phyloP scores from a whole-genome alignment of 2,797 vertebrate species.

The Lutjanus campechanus region DNA sequence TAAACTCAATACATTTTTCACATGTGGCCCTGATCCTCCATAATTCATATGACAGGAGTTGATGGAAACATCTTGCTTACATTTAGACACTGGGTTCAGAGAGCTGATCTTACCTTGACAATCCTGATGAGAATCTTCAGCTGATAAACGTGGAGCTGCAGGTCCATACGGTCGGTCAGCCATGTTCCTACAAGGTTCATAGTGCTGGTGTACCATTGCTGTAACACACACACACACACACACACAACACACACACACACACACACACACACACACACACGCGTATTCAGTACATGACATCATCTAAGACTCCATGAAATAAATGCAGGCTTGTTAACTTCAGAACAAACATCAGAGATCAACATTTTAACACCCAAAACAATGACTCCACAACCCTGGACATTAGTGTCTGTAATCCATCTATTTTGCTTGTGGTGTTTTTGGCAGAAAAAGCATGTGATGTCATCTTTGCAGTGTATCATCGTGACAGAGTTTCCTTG shows the following conservation, averaged over 20 bases:
- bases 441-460: slow-evolving; percentile 21
- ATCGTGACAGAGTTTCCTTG: slow-evolving; percentile 24
- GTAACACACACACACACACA: slow-evolving; percentile 78
- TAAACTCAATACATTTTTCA: too few species aligned
- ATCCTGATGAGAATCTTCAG: slow-evolving; percentile 99
- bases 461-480: slow-evolving; percentile 14
- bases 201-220: slow-evolving; percentile 99
- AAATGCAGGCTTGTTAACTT: neutral
- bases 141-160: slow-evolving; percentile 98
- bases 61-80: neutral
- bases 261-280: slow-evolving; percentile 67
- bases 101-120: slow-evolving; percentile 89
- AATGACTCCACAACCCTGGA: neutral
- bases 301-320: neutral
- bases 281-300: neutral
- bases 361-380: slow-evolving; percentile 4
- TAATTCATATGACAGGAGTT: neutral
- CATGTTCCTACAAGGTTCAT: slow-evolving; percentile 98
- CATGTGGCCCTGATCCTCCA: too few species aligned
- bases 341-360: neutral
- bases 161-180: slow-evolving; percentile 98
- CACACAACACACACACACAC: slow-evolving; percentile 67
- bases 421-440: neutral
- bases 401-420: neutral
- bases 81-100: neutral